Base-by-base conservation (phyloP, 2,797 vertebrate genomes). In the Masticophis lateralis region DNA sequence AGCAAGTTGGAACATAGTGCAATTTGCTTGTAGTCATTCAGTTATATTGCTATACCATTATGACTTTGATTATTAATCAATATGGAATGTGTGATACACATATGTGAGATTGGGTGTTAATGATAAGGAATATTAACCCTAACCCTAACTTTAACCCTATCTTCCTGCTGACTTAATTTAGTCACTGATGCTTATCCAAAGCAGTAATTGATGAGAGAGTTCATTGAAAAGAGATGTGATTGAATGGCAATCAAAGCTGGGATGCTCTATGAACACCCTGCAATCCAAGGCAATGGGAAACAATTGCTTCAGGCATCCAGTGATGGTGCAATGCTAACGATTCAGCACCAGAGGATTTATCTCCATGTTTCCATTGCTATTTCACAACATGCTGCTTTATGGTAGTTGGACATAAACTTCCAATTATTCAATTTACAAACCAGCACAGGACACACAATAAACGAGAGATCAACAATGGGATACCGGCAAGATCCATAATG, bases 31-130 rank as follows among this genome's bases (percentile, higher is more conserved):
- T 89, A 96, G 92, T 90, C 93, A 83, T 90, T 95, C 96, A 96
- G 95, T 96, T 96, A 95, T 95, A 95, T 90, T 93, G 94, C 91
- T 86, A 88, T 22, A 4, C 94, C 95, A 94, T 91, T 66, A 87
- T 47, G 22, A 43, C 94, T 95, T 95, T 96, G 95, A 95, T 96
- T 96, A 96, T 96, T 96, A 95, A 96, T 95, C 96, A 97, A 96
- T n/a, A 94, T 96, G 93, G 94, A 95, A 96, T 95, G 94, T 94
- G 92, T 83, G 93, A 96, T 95, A 93, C 93, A 92, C 94, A 91
- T 0, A 22, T 93, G 79, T 32, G 92, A 93, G 94, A 95, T 95
- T 89, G 90, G 95, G 94, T 95, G 14, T 96, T 89, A 79, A 90
- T 57, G 43, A 32, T 83, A 5, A 20, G 28, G 79, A 96, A 59